Evolutionary conservation across 2,113 vertebrate genomes (phyloP), one percentile per base, ranked within the genome.

Genomic region (Daphoenositta chrysoptera): DNA sequence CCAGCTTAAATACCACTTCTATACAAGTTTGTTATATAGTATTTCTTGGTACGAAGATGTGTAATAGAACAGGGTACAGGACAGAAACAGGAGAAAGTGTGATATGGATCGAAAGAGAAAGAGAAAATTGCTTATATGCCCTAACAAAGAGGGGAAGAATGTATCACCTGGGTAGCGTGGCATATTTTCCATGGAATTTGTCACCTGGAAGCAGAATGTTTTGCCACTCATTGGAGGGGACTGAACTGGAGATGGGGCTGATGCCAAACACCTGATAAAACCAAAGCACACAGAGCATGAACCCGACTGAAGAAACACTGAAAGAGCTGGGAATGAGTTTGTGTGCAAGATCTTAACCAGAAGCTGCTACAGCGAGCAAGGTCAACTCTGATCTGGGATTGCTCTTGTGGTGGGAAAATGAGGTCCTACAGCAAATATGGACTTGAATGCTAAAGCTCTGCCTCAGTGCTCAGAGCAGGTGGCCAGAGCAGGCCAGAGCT

Each of bases 141-240:
- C 7, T 42, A 35, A 10, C 5, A 40, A 63, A 58, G 28, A 11
- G 24, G 5, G 4, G 0, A 0, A 7, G 14, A 35, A 63, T 15
- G 13, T 0, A 33, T 11, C 11, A 76, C 9, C 19, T n/a, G 22
- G 3, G 10, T 35, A 66, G 30, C 21, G n/a, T 18, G 65, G 57
- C 20, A 10, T 40, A 8, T 87, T 71, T 35, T 31, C 48, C 48
- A 56, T 40, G 10, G 42, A 40, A 24, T 57, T 69, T 87, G 33
- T 56, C 22, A 35, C 23, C 11, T 31, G 26, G 40, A 77, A 77
- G 60, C 26, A 84, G 45, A 54, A 53, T 19, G 22, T 28, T 82
- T 30, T 73, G 47, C 33, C 40, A 9, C 11, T 51, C 10, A 13
- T 7, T 60, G 47, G 4, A 53, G 13, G 26, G 8, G 13, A 10